Evolutionary conservation across 2,797 vertebrate species (phyloP).

Genomic region (Myotis daubentonii): DNA sequence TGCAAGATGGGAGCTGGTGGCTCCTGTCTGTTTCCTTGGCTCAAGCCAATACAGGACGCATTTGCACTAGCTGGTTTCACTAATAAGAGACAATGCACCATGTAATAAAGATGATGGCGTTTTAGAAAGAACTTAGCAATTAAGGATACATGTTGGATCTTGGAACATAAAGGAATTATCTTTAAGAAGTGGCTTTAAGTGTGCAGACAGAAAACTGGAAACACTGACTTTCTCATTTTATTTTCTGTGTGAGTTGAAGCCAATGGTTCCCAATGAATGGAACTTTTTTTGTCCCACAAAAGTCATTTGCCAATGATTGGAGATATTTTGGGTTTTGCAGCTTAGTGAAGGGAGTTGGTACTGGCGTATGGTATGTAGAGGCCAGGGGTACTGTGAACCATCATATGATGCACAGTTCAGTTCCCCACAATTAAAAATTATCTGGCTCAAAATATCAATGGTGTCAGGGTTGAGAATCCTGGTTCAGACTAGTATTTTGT

Average conservation of each 20-base stretch:
- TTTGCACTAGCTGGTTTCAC: neutral
- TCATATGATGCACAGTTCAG: neutral
- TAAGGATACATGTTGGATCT: neutral
- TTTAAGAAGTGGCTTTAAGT: neutral
- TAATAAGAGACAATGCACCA: neutral
- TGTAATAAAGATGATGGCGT: neutral
- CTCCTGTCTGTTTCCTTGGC: neutral
- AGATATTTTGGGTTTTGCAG: neutral
- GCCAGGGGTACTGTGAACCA: neutral
- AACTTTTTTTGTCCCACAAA: neutral
- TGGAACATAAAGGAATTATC: neutral
- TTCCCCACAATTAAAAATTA: neutral
- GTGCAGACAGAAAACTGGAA: neutral
- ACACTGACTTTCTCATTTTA: neutral
- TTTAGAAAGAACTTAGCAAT: neutral
- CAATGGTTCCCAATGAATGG: neutral
- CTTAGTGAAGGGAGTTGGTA: neutral
- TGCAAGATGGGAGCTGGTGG: neutral
- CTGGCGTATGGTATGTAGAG: neutral
- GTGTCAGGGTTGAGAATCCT: neutral
- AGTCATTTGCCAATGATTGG: neutral
- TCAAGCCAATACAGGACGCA: neutral
- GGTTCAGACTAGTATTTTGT: neutral
- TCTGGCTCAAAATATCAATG: neutral
- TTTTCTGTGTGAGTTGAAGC: neutral